phyloP scores from a whole-genome alignment of 2,113 vertebrate genomes.

The Pardalotus punctatus region DNA sequence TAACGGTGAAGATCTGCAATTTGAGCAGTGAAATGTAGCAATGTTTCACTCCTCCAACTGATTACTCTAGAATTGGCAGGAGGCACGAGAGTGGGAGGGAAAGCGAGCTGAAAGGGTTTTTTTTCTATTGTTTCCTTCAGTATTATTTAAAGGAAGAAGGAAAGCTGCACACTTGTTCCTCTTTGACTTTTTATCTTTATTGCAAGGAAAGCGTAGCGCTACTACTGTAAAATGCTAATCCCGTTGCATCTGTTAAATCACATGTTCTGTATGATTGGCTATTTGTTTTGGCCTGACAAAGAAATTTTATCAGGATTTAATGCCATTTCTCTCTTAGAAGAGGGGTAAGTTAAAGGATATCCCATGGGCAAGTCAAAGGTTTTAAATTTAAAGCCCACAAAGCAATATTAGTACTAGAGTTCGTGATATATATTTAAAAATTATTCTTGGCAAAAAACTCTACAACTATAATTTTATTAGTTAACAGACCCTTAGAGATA shows the following conservation, averaged over 20 bases:
- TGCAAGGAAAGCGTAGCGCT: not conserved
- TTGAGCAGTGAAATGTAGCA: constrained; percentile 46
- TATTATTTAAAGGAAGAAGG: constrained; percentile 31
- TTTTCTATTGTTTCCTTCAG: constrained; percentile 4
- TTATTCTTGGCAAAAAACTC: constrained; percentile 24
- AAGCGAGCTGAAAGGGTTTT: not conserved
- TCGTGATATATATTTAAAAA: not conserved
- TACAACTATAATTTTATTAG: constrained; percentile 12
- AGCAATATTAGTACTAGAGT: not conserved
- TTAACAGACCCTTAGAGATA: constrained; percentile 11
- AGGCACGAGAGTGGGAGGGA: constrained; percentile 59
- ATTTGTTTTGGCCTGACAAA: constrained; percentile 38
- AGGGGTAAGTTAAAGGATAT: not conserved
- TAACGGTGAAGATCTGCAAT: constrained; percentile 22
- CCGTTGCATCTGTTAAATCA: constrained; percentile 39
- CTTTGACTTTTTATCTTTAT: constrained; percentile 20
- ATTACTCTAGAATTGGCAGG: constrained; percentile 51
- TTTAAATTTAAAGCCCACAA: constrained; percentile 29
- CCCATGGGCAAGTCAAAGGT: not conserved
- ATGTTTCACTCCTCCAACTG: constrained; percentile 36
- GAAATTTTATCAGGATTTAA: constrained; percentile 17
- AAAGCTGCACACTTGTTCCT: constrained; percentile 21
- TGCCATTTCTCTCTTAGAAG: constrained; percentile 13
- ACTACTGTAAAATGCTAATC: constrained; percentile 36
- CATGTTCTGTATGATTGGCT: not conserved